Percentiles rank a stretch among this genome's conserved stretches.
phyloP scores from a whole-genome alignment of 2,797 vertebrate genomes.

The Neopelma chrysocephalum region DNA sequence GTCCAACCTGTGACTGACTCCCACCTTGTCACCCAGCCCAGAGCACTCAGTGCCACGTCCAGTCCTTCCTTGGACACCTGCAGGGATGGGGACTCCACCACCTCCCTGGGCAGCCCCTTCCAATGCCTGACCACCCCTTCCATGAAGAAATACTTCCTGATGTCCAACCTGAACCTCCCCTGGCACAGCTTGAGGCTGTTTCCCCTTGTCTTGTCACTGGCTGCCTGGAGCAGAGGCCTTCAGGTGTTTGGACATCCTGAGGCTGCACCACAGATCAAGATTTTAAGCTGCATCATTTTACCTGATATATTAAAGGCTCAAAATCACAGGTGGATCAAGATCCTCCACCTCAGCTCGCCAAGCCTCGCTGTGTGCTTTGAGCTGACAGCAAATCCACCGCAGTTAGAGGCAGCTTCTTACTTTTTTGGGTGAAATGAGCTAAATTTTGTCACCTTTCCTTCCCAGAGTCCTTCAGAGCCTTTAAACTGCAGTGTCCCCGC shows the following conservation, averaged over 20 bases:
- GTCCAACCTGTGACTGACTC: neutral
- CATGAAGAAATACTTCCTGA: neutral
- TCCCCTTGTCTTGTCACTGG: neutral
- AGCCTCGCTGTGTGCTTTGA: neutral
- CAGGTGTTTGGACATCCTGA: fast-evolving
- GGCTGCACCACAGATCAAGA: neutral
- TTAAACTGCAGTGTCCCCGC: neutral
- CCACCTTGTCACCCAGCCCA: neutral
- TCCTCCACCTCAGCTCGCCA: neutral
- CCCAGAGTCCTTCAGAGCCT: neutral
- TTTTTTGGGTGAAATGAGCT: neutral
- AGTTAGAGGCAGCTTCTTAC: neutral
- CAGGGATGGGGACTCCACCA: neutral
- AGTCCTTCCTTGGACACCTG: neutral
- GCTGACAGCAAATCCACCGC: neutral
- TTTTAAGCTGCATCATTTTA: neutral
- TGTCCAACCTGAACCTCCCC: neutral
- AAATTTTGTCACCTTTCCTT: neutral
- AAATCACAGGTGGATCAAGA: neutral
- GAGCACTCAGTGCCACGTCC: neutral
- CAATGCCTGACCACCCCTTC: neutral
- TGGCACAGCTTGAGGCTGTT: neutral
- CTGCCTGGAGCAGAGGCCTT: neutral
- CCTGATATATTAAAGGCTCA: neutral
- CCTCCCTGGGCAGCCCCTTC: neutral